A percentile compares a stretch with the other conserved stretches of the same genome.
These are phyloP conservation scores for Papilio helenus DNA, from an alignment of 1,140 invertebrate genomes.

Conservation along the genomic window DNA sequence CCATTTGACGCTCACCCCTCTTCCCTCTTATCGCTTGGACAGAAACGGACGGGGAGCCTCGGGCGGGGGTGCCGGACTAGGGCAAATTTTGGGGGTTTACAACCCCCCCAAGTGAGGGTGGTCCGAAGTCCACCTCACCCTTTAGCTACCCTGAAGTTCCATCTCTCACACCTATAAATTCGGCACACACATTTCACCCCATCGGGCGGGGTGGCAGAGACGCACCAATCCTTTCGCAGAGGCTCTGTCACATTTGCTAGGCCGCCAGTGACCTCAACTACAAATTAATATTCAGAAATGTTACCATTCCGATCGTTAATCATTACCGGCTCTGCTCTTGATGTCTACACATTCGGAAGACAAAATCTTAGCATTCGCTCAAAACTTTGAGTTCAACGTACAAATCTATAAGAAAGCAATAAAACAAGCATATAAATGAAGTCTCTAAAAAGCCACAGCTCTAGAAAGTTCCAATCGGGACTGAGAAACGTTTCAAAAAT, in stretches of 20 bases:
- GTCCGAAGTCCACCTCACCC: conserved; percentile 80
- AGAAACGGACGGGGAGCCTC: conserved; percentile 75
- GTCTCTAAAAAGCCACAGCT: not conserved
- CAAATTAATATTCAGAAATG: conserved; percentile 82
- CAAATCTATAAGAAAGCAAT: no score
- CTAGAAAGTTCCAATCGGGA: not conserved
- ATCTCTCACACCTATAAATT: conserved; percentile 82
- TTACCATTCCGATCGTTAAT: conserved; percentile 79
- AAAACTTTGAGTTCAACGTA: not conserved
- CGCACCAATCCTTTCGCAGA: conserved; percentile 79
- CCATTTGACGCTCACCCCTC: conserved; percentile 81
- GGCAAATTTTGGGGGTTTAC: conserved; percentile 73
- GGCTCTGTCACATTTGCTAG: conserved; percentile 78
- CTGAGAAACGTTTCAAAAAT: not conserved
- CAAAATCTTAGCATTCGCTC: not conserved
- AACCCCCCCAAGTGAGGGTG: conserved; percentile 73
- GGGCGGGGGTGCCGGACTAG: conserved; percentile 80
- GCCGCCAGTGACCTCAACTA: conserved; percentile 75
- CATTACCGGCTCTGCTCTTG: conserved; percentile 66
- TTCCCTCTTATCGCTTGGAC: conserved; percentile 82
- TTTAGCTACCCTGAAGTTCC: conserved; percentile 82
- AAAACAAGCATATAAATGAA: not conserved
- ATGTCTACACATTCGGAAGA: conserved; percentile 51
- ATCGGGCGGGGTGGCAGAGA: conserved; percentile 66
- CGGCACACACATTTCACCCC: conserved; percentile 79